Evolutionary conservation across 2,888 invertebrate genomes (phyloP), one percentile per base, ranked within the genome.

Genomic region (Trissoscelio sp.): DNA sequence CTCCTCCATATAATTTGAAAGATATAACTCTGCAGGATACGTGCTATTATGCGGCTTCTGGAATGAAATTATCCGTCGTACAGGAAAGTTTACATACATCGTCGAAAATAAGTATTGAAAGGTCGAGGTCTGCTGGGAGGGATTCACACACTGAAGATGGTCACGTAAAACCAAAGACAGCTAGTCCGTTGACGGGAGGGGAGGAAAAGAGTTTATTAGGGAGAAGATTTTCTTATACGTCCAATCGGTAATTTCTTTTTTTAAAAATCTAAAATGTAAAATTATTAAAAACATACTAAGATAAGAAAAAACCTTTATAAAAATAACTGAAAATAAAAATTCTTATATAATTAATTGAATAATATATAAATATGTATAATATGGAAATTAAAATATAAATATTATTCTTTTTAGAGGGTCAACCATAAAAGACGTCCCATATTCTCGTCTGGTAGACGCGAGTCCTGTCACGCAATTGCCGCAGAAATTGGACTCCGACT

Each of bases 391-490:
- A 9, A 9, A 1, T 14, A 20, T 42, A 46, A 20, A 20, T 11
- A 20, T 6, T 20, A 1, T 46, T 9, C 1, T 5, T 31, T 46
- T 5, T 74, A 89, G 89, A 2, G 89, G 87, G 9, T 83, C 87
- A n/a, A 93, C 92, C 18, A 92, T 92, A 81, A 93, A 93, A 83
- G 96, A 96, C 86, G 96, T 97, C 11, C 97, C 97, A 0, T 97
- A 97, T 88, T 94, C 96, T 1, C 94, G 96, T 37, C 92, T 97
- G 64, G 93, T 96, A 4, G 96, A 97, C 86, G 92, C 94, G 0
- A 94, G 94, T 87, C 92, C 93, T 0, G 90, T 91, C 42, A 92
- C 83, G 81, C 92, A 91, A 39, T 86, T 92, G 90, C 93, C 91
- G 83, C 92, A 93, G 0, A 95, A 95, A 91, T 93, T 95, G 53